Base-by-base conservation (phyloP, 2,797 vertebrate species). In the Microtus obscurus region DNA sequence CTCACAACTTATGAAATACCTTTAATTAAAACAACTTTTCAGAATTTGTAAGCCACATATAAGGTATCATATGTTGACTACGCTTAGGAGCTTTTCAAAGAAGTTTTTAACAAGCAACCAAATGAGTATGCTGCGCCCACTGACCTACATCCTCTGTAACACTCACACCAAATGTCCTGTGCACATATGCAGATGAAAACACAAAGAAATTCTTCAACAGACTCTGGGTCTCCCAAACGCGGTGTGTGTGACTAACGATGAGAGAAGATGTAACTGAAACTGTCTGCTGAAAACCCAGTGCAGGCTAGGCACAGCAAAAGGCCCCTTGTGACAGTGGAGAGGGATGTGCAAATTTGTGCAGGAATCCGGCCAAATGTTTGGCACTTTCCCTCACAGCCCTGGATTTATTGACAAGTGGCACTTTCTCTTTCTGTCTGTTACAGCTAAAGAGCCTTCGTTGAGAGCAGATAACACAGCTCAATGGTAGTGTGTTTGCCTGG, bases 241-340 rank as follows among this genome's bases (percentile, higher is more conserved):
- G 65, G 74, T 43, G 25, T 53, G 31, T 87, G 59, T 93, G 96
- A 92, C 95, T 93, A 95, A 97, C 43, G 96, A 90, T 96, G 86
- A 89, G 92, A 93, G 65, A 82, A 87, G 91, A 92, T 31, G 40
- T 80, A 80, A 92, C 82, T 73, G 53, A 83, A 92, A 74, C 76
- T 76, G 88, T 83, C 80, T 85, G 77, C 61, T 90, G 77, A 45
- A 95, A 93, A 96, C 45, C 89, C 87, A 74, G 51, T 67, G 90
- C 86, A 91, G 89, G 59, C 48, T 7, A 56, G 65, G 88, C 90
- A 29, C 59, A 74, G 79, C 51, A 71, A 90, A 89, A 63, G 12
- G 40, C 56, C 34, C 37, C 40, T 59, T 59, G 45, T 94, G 96
- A 93, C 87, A 93, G 71, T 27, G 43, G 8, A 77, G 34, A 19